Evolutionary conservation across 2,888 invertebrate species (phyloP), one percentile per base, ranked within the genome.

Genomic region (Enchytraeus crypticus): DNA sequence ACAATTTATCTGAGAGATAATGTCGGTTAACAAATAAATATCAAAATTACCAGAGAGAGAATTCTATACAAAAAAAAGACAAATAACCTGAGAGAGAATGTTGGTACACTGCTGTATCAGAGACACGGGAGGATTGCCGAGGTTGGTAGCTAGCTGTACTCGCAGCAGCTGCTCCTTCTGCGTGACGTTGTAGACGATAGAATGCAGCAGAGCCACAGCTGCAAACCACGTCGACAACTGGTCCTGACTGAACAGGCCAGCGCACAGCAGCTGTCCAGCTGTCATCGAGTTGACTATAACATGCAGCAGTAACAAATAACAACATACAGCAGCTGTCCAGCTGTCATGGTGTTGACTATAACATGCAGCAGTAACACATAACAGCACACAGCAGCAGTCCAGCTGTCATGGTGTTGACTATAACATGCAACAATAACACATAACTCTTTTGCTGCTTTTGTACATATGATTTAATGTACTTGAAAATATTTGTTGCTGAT

Each of bases 211-310:
- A 0, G 92, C 90, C 0, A 93, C 88, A 0, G 92, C 85, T 0
- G 93, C 89, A 80, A 95, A 92, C 98, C 98, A 99, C 78, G 90
- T 92, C 32, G 92, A 90, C 29, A 93, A 81, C 0, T 88, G 83
- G 76, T 96, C 95, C 0, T 84, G 81, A 56, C 90, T 90, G 78
- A 95, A 93, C 30, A 96, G 81, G 0, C 96, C 96, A 1, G 90
- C 89, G 75, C 95, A 96, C 14, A 97, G 82, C 27, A 96, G 81
- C 80, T 96, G 96, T 0, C 97, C 93, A 65, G 83, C 80, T 38
- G 83, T 82, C 51, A 84, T 75, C 8, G 77, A 78, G 66, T 76
- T 76, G 34, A 76, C 80, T 79, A 70, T 18, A 70, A 46, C 27
- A 43, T 4, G 30, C n/a, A 45, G 5, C 55, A 8, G 55, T 21